Percentiles rank a stretch among this genome's conserved stretches.
Conservation (phyloP, 2,888 invertebrate species). For the Drosophila colorata region DNA sequence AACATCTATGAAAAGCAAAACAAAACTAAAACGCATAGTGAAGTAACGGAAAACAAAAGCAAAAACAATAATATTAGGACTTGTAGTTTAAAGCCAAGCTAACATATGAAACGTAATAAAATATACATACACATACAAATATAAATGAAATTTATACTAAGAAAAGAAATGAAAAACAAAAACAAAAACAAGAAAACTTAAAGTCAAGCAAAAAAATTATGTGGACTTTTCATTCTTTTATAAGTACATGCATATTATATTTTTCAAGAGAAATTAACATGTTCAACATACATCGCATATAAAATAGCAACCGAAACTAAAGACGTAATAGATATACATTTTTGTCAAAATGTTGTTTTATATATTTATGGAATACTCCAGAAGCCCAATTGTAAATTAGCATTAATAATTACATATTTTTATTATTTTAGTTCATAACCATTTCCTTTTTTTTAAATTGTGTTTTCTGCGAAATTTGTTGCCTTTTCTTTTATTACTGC, state of each 20-base stretch:
- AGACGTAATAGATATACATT: conserved; percentile 58
- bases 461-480: conserved; percentile 35
- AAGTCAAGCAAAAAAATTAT: conserved; percentile 18
- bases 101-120: conserved; percentile 58
- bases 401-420: conserved; percentile 12
- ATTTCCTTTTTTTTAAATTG: conserved; percentile 33
- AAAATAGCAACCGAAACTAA: conserved; percentile 59
- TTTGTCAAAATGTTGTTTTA: conserved; percentile 36
- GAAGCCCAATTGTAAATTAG: conserved; percentile 19
- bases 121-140: conserved; percentile 39
- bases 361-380: conserved; percentile 39
- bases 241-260: conserved; percentile 46
- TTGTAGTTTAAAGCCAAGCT: conserved; percentile 75
- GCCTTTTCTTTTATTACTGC: conserved; percentile 25
- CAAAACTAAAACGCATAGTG: conserved; percentile 26
- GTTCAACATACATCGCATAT: conserved; percentile 67
- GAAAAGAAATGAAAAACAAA: not conserved
- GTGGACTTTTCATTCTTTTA: conserved; percentile 40
- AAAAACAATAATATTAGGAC: conserved; percentile 64
- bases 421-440: conserved; percentile 11
- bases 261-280: conserved; percentile 71
- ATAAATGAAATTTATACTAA: conserved; percentile 56
- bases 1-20: conserved; percentile 21
- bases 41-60: conserved; percentile 49
- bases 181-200: conserved; percentile 7